Conservation (phyloP, 2,888 invertebrate genomes). For the Eristalinus sepulchralis region DNA sequence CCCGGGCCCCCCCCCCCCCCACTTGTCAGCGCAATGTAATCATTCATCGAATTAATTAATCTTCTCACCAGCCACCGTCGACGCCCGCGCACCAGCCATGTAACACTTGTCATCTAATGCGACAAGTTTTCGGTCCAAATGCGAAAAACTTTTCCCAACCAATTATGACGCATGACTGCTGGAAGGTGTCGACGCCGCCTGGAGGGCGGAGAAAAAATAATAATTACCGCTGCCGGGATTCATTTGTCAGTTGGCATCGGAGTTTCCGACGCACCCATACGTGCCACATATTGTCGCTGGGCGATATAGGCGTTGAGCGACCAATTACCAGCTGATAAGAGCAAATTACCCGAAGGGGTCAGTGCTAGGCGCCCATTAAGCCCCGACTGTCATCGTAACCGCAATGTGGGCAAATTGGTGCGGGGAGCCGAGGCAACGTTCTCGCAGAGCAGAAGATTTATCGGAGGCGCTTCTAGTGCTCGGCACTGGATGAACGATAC, state of each 20-base stretch:
- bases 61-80: slow-evolving; percentile 9
- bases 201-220: neutral
- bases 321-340: slow-evolving; percentile 61
- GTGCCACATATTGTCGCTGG: slow-evolving; percentile 17
- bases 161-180: slow-evolving; percentile 9
- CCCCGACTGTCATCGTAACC: neutral
- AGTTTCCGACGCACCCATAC: neutral
- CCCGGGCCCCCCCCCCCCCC: neutral
- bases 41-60: slow-evolving; percentile 55
- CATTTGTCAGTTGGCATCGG: neutral
- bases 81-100: neutral
- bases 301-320: slow-evolving; percentile 32
- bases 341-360: slow-evolving; percentile 45
- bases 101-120: slow-evolving; percentile 58
- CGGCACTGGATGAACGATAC: neutral
- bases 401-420: no score
- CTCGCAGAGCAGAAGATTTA: slow-evolving; percentile 37
- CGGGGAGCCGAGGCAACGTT: neutral
- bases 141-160: slow-evolving; percentile 29
- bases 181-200: slow-evolving; percentile 1
- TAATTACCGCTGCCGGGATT: slow-evolving; percentile 9
- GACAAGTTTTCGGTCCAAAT: slow-evolving; percentile 43
- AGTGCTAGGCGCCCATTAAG: slow-evolving; percentile 26
- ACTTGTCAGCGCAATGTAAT: neutral
- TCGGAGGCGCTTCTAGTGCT: neutral